Conservation (phyloP, 2,888 invertebrate species). For the Aethes cnicana region DNA sequence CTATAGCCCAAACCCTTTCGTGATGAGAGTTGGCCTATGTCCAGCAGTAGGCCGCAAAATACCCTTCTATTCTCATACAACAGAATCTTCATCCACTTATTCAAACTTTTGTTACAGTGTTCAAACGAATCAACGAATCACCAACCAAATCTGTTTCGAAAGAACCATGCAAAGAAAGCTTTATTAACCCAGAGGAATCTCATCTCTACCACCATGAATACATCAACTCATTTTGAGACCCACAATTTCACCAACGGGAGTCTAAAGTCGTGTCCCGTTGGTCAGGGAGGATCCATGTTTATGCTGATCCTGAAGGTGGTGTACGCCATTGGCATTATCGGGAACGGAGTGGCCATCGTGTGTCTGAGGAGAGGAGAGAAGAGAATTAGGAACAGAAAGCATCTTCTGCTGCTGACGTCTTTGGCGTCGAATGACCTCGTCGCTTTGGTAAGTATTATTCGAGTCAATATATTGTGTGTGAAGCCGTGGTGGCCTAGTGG, state of each 20-base stretch:
- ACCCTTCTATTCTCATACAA: too few relatives aligned
- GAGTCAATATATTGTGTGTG: too few relatives aligned
- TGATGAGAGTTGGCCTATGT: too few relatives aligned
- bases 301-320: slow-evolving; percentile 74
- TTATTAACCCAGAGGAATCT: too few relatives aligned
- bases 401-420: slow-evolving; percentile 89
- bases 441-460: slow-evolving; percentile 73
- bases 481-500: too few relatives aligned
- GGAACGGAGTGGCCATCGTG: slow-evolving; percentile 89
- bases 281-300: slow-evolving; percentile 38
- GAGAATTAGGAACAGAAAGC: slow-evolving; percentile 89
- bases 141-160: too few relatives aligned
- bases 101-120: too few relatives aligned
- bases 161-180: too few relatives aligned
- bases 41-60: too few relatives aligned
- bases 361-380: slow-evolving; percentile 87
- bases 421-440: slow-evolving; percentile 90
- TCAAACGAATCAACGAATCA: too few relatives aligned
- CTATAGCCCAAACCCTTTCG: too few relatives aligned
- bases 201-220: background rate
- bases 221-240: slow-evolving; percentile 4
- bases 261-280: slow-evolving; percentile 17
- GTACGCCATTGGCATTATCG: slow-evolving; percentile 86
- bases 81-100: too few relatives aligned
- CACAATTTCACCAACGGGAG: slow-evolving; percentile 34